Evolutionary conservation across 23 tunicate genomes (phyloP).

Genomic region (Aplidium turbinatum): DNA sequence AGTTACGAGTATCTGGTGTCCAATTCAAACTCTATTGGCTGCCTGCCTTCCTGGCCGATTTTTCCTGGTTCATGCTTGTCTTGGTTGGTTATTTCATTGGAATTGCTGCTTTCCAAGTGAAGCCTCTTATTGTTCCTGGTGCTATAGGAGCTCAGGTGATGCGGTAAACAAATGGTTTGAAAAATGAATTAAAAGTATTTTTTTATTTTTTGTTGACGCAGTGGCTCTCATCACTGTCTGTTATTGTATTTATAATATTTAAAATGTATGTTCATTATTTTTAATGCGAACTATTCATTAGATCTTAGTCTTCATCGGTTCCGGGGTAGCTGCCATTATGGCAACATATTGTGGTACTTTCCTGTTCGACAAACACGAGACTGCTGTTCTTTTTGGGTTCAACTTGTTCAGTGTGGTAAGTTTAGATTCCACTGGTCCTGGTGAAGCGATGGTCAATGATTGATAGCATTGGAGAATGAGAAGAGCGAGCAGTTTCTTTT

Average conservation of each 20-base stretch:
- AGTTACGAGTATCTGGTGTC: conserved; percentile 83
- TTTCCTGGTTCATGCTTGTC: conserved; percentile 46
- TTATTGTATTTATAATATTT: no score
- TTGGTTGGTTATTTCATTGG: conserved; percentile 59
- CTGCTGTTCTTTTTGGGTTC: conserved; percentile 52
- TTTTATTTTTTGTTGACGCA: no score
- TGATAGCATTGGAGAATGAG: not conserved
- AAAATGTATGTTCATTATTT: no score
- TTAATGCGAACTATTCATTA: conserved; percentile 16
- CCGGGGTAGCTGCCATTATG: conserved; percentile 72
- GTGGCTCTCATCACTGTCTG: no score
- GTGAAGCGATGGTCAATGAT: no score
- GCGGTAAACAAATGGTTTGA: no score
- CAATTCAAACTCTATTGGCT: conserved; percentile 66
- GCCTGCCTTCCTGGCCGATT: conserved; percentile 49
- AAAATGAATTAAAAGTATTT: no score
- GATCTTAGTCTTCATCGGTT: conserved; percentile 74
- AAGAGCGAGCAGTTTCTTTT: not conserved
- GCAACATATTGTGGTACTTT: conserved; percentile 70
- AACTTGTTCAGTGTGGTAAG: conserved; percentile 64
- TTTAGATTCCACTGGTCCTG: no score
- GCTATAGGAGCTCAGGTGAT: conserved; percentile 75
- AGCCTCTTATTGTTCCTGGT: conserved; percentile 43
- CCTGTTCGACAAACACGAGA: conserved; percentile 61
- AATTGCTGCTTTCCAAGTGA: conserved; percentile 53